Conservation (phyloP, 2,888 invertebrate species). For the Hydriomena furcata region DNA sequence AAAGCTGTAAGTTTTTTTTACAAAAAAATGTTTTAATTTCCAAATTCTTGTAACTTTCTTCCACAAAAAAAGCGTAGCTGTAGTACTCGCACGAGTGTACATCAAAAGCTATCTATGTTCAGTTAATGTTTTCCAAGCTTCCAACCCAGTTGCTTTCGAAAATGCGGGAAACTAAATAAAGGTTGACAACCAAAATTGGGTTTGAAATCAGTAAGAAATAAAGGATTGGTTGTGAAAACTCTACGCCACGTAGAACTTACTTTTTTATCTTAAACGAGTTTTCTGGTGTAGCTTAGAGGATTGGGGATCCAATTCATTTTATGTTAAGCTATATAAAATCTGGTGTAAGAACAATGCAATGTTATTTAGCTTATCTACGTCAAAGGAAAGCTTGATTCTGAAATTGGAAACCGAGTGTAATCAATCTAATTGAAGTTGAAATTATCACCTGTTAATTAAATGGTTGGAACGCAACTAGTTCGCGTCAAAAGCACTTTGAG, state of each 20-base stretch:
- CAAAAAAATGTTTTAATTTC: no score
- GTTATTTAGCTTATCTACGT: not conserved
- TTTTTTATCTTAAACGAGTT: conserved; percentile 26
- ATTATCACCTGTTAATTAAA: no score
- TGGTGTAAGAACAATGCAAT: no score
- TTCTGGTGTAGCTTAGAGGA: conserved; percentile 19
- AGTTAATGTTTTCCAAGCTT: conserved; percentile 1
- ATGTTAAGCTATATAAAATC: conserved; percentile 10
- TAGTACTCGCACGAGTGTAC: no score
- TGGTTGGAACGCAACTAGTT: no score
- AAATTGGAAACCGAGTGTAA: not conserved
- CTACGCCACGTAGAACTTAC: conserved; percentile 12
- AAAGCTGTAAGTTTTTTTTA: no score
- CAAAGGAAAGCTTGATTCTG: no score
- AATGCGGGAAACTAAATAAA: conserved; percentile 18
- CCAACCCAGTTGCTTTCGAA: conserved; percentile 9
- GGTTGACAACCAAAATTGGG: conserved; percentile 22
- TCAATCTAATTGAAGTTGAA: no score
- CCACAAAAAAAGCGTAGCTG: no score
- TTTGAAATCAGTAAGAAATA: conserved; percentile 23
- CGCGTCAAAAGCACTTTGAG: no score
- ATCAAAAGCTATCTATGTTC: no score
- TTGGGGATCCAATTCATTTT: conserved; percentile 16
- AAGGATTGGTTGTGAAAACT: conserved; percentile 18
- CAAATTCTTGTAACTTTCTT: no score